Evolutionary conservation across 2,113 vertebrate species (phyloP).

Genomic region (Hypocryptadius cinnamomeus): DNA sequence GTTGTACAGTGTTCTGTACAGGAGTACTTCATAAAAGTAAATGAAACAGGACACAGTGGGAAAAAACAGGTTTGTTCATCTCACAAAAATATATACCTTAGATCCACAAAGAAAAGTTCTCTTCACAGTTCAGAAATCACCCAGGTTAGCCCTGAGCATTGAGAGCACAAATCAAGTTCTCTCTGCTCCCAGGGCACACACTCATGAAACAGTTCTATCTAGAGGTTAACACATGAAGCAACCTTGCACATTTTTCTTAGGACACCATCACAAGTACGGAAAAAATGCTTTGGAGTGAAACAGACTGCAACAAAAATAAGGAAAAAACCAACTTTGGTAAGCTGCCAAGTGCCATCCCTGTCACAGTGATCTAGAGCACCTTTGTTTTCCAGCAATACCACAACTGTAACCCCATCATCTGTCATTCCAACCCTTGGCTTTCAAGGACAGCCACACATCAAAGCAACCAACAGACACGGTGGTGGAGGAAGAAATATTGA

Average conservation of each 20-base stretch:
- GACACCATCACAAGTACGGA: background rate
- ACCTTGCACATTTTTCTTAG: background rate
- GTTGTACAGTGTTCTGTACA: background rate
- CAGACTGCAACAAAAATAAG: background rate
- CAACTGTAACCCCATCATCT: background rate
- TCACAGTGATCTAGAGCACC: background rate
- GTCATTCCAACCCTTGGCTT: background rate
- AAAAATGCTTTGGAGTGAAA: background rate
- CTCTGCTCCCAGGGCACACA: background rate
- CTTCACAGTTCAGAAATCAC: background rate
- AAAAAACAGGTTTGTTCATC: background rate
- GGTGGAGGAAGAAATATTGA: background rate
- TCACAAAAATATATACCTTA: background rate
- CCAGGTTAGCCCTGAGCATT: background rate
- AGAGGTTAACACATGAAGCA: background rate
- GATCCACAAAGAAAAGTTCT: background rate
- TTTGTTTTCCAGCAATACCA: background rate
- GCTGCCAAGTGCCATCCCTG: background rate
- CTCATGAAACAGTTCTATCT: background rate
- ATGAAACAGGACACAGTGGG: background rate
- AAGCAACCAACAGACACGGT: background rate
- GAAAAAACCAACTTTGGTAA: background rate
- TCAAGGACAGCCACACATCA: background rate
- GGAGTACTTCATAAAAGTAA: background rate
- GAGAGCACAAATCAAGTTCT: background rate